These are phyloP conservation scores for Orchesellides sinensis DNA, from an alignment of 2,888 invertebrate species.

Conservation along the genomic window DNA sequence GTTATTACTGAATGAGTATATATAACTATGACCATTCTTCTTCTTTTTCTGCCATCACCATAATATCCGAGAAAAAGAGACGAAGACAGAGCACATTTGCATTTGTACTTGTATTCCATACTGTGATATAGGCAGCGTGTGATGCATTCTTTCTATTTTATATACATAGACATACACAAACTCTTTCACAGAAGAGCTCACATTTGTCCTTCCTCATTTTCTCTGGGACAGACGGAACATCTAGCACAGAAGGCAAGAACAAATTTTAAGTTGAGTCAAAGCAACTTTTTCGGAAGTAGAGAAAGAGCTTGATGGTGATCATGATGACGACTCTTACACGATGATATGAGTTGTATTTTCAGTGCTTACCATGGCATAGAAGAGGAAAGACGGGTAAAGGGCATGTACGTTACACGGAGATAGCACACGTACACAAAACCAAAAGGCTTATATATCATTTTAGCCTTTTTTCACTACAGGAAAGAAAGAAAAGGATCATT, in stretches of 20 bases:
- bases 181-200: constrained; percentile 2
- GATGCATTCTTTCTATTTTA: too few relatives aligned
- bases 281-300: neutral
- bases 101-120: too few relatives aligned
- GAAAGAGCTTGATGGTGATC: neutral
- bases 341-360: constrained; percentile 7
- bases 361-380: constrained; percentile 50
- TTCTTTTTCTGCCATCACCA: too few relatives aligned
- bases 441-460: too few relatives aligned
- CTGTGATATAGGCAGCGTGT: too few relatives aligned
- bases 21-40: neutral
- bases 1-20: neutral
- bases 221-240: constrained; percentile 39
- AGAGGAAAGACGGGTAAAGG: constrained; percentile 54
- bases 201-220: constrained; percentile 53
- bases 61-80: too few relatives aligned
- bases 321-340: constrained; percentile 33
- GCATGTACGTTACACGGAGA: too few relatives aligned
- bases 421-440: too few relatives aligned
- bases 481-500: neutral
- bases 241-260: neutral
- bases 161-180: constrained; percentile 10
- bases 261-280: neutral
- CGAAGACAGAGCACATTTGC: too few relatives aligned
- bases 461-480: too few relatives aligned